phyloP scores from a whole-genome alignment of 2,113 vertebrate species.

The Urocynchramus pylzowi region DNA sequence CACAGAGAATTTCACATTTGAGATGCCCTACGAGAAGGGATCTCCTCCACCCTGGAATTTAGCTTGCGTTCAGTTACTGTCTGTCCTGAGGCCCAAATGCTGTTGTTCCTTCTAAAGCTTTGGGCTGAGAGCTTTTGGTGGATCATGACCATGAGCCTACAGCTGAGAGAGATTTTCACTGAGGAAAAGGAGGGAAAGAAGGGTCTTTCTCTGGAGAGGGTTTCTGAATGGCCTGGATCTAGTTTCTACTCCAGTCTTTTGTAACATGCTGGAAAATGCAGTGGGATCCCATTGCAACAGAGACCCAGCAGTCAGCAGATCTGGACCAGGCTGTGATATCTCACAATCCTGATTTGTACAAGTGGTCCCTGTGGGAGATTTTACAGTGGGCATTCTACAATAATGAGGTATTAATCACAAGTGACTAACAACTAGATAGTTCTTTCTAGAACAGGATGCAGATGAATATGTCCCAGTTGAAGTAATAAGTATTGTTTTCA shows the following conservation, averaged over 20 bases:
- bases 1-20: neutral
- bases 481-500: neutral
- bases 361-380: neutral
- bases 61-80: neutral
- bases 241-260: neutral
- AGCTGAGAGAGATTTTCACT: neutral
- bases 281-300: neutral
- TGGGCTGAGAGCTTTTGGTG: neutral
- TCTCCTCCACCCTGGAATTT: neutral
- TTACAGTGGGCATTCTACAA: neutral
- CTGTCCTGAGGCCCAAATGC: neutral
- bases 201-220: neutral
- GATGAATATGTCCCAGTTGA: neutral
- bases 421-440: neutral
- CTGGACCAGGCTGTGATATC: neutral
- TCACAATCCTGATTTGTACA: neutral
- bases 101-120: neutral
- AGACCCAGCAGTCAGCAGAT: neutral
- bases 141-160: neutral
- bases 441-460: neutral
- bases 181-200: neutral
- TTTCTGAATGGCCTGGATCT: neutral
- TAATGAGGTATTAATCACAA: neutral
- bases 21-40: neutral
- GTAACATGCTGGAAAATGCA: rapidly evolving